Conservation (phyloP, 2,797 vertebrate species). For the Enteromius unitaeniatus region DNA sequence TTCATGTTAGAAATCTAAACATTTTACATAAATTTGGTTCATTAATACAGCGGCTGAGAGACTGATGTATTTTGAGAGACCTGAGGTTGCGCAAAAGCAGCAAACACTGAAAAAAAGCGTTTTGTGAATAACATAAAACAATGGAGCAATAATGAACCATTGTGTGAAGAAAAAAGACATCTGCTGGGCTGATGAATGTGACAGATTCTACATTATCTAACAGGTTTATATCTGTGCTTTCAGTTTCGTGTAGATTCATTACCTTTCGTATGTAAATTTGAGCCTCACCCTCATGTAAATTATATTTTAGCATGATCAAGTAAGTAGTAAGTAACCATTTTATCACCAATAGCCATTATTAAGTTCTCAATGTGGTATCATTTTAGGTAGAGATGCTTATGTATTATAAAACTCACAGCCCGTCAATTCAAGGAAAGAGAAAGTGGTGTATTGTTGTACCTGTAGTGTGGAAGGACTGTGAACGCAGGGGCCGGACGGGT, state of each 20-base stretch:
- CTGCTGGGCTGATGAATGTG: not conserved
- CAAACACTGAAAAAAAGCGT: not conserved
- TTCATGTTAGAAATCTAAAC: not conserved
- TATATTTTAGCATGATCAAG: not conserved
- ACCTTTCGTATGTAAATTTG: not conserved
- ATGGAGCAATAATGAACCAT: not conserved
- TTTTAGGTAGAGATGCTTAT: not conserved
- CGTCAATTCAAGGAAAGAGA: not conserved
- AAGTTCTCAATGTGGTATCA: not conserved
- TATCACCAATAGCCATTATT: not conserved
- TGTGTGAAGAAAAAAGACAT: not conserved
- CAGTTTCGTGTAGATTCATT: not conserved
- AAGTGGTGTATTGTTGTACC: conserved; percentile 56
- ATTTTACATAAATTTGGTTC: not conserved
- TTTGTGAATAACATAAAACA: not conserved
- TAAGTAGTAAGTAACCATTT: not conserved
- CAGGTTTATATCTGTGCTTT: not conserved
- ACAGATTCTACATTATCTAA: not conserved
- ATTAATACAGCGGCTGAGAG: not conserved
- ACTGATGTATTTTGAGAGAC: not conserved
- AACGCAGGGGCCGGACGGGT: conserved; percentile 62
- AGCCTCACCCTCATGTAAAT: not conserved
- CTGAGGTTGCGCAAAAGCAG: not conserved
- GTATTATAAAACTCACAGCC: not conserved
- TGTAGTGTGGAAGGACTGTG: conserved; percentile 70